These are phyloP conservation scores for Ellobius talpinus DNA, from an alignment of 2,113 vertebrate species.

Conservation along the genomic window DNA sequence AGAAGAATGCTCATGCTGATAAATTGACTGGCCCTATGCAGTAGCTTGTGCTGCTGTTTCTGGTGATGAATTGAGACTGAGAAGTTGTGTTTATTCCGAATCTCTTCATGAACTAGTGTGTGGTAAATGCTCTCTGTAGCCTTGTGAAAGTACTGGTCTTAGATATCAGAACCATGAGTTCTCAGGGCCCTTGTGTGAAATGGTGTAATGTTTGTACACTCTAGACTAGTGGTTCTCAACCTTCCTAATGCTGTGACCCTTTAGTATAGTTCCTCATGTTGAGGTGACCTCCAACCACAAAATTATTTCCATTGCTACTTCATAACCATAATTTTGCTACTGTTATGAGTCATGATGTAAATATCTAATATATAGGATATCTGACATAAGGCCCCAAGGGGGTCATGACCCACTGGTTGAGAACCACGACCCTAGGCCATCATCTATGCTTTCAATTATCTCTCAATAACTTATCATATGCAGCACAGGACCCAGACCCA, in stretches of 20 bases:
- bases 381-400: neutral
- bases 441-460: no score
- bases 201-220: neutral
- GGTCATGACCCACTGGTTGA: neutral
- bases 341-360: neutral
- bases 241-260: neutral
- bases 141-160: conserved; percentile 10
- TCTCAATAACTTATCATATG: neutral
- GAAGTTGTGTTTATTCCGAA: conserved; percentile 36
- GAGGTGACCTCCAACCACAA: no score
- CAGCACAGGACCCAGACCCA: no score
- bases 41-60: conserved; percentile 22
- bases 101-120: neutral
- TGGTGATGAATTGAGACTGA: neutral
- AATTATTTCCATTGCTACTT: neutral
- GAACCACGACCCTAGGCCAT: no score
- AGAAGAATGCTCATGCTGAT: conserved; percentile 16
- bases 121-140: neutral
- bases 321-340: neutral
- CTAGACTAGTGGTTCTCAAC: neutral
- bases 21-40: neutral
- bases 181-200: neutral
- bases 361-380: neutral
- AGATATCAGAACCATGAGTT: neutral
- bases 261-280: neutral